These are phyloP conservation scores for Eublepharis macularius DNA, from an alignment of 2,113 vertebrate species.

Conservation along the genomic window DNA sequence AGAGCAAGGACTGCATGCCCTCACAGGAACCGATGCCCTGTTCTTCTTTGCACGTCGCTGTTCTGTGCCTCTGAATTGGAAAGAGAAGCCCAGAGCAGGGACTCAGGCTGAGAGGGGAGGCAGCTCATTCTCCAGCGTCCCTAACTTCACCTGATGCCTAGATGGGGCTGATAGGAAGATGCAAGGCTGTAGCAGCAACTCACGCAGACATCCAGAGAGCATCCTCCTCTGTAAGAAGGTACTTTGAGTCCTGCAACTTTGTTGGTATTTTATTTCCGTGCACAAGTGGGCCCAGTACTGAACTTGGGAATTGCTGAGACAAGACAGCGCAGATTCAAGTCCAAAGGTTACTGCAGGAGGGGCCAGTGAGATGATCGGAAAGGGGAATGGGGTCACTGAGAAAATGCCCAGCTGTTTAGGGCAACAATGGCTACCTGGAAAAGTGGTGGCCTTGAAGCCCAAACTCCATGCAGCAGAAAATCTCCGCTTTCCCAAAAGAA, in stretches of 20 bases:
- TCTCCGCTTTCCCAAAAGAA: background rate
- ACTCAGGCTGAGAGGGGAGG: background rate
- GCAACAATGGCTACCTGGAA: background rate
- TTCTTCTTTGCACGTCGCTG: too few species aligned
- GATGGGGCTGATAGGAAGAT: too few species aligned
- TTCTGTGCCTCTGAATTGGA: background rate
- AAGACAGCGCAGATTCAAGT: background rate
- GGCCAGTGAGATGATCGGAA: background rate
- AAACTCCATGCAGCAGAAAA: background rate
- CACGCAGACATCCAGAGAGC: background rate
- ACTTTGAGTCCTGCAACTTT: background rate
- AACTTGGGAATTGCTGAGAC: background rate
- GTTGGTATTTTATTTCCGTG: background rate
- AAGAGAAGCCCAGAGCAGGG: background rate
- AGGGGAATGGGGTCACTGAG: background rate
- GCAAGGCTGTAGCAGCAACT: background rate
- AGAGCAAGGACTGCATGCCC: too few species aligned
- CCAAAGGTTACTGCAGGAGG: background rate
- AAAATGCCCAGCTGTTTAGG: too few species aligned
- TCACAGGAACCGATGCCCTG: too few species aligned
- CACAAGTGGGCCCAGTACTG: too few species aligned
- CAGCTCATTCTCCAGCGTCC: too few species aligned
- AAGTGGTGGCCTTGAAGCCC: background rate
- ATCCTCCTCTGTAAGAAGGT: background rate
- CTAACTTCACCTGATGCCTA: too few species aligned